Evolutionary conservation across 2,113 vertebrate genomes (phyloP), one percentile per base, ranked within the genome.

Genomic region (Oryzias melastigma): DNA sequence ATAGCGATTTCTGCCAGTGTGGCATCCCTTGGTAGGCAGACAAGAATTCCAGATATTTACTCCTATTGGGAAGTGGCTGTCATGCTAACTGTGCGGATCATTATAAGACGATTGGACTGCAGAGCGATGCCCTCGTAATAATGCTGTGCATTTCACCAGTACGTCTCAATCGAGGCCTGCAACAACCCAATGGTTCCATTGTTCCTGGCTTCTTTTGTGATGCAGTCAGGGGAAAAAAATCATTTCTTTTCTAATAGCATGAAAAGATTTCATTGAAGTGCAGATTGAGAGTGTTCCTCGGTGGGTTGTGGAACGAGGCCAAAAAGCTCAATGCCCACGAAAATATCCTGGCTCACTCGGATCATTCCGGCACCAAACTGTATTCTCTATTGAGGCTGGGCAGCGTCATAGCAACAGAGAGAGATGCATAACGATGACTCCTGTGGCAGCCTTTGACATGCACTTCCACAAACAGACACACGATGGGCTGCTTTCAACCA

Each of bases 71-170:
- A 77, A 81, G 75, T 73, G 22, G 76, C 83, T 49, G 88, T 82
- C 85, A 94, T 90, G 85, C 85, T 85, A 93, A 90, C 73, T 91
- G 93, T 93, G 79, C 65, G 79, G 91, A 88, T 91, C 80, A 92
- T 92, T 85, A 74, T 65, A 71, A 73, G 64, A 75, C 62, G 88
- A 92, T 67, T 83, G 89, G 64, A 90, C 86, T 73, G 70, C 66
- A 82, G 78, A 73, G 66, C 59, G 73, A 61, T 79, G 71, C 77
- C 83, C 82, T 82, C 73, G 85, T 88, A 91, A 90, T 89, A 87
- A 90, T 81, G 78, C 81, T 78, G 79, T 85, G 78, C 77, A 73
- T 89, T 92, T 87, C 71, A 75, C 74, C 64, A 50, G 75, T 88
- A 90, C 53, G 47, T 92, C 89, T 92, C 88, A 92, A 91, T 90